A percentile compares a stretch with the other conserved stretches of the same genome.
Evolutionary conservation across 2,888 invertebrate species (phyloP).

Genomic region (Aromia moschata): DNA sequence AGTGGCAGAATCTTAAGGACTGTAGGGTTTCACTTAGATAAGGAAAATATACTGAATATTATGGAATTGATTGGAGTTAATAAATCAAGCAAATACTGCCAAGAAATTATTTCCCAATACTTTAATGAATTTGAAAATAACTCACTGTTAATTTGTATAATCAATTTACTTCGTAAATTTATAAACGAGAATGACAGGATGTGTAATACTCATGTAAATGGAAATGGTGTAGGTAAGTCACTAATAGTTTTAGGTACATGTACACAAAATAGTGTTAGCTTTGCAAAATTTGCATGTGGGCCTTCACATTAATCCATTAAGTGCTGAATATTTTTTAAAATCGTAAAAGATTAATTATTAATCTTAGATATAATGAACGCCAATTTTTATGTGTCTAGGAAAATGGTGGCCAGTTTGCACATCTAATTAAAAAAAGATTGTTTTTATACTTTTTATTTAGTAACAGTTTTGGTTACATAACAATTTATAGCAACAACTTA

Average conservation of each 20-base stretch:
- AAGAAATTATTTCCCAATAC: constrained; percentile 32
- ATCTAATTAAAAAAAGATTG: too few species aligned
- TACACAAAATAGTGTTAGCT: too few species aligned
- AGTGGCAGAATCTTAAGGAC: constrained; percentile 8
- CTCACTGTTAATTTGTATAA: constrained; percentile 36
- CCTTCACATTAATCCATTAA: too few species aligned
- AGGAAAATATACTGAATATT: constrained; percentile 46
- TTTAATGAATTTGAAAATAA: constrained; percentile 24
- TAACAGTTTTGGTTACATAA: too few species aligned
- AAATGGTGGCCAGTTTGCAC: too few species aligned
- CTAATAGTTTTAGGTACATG: constrained; percentile 23
- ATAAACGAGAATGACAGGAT: constrained; percentile 2
- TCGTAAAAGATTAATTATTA: too few species aligned
- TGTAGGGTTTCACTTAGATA: constrained; percentile 39
- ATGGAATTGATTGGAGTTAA: constrained; percentile 46
- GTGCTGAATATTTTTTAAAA: too few species aligned
- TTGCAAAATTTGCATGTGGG: too few species aligned
- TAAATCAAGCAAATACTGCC: constrained; percentile 35
- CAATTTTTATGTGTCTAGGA: too few species aligned
- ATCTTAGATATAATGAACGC: too few species aligned
- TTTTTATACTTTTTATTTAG: too few species aligned
- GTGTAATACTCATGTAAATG: background rate
- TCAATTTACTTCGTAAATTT: constrained; percentile 28
- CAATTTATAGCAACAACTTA: too few species aligned
- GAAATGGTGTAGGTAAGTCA: constrained; percentile 5